Evolutionary conservation across 2,113 vertebrate species (phyloP), one percentile per base, ranked within the genome.

Genomic region (Chunga burmeisteri): DNA sequence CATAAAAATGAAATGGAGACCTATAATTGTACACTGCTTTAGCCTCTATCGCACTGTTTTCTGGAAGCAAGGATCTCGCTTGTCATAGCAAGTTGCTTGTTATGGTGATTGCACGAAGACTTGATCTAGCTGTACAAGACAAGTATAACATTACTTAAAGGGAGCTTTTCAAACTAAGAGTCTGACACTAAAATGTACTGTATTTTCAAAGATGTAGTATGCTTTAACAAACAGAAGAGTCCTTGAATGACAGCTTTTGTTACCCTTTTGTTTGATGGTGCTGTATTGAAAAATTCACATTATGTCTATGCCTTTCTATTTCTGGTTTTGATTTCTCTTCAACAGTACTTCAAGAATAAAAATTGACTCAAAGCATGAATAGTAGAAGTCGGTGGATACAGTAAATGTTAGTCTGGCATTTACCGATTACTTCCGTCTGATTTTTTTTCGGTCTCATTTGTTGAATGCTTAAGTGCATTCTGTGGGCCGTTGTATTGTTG

Each of bases 1-100:
- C 97, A 97, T 95, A 96, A 96, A 98, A 98, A 98, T 96, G 95
- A 98, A 98, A 97, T 93, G 94, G 96, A 98, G 95, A 97, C 96
- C 96, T 96, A 95, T 98, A 98, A 98, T 96, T 96, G 97, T 94
- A 87, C 95, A 86, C 85, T 95, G 91, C 96, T 97, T 96, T 97
- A 97, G 94, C 94, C 94, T 97, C 86, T 75, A 53, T 55, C 2
- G 15, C 91, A 74, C 82, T 97, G 94, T 98, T 97, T 95, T 97
- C 95, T 98, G 93, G 96, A 97, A 98, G 97, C 95, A 97, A 90
- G 88, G 75, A 94, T 93, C 95, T 96, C 56, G 1, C 95, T 97
- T 95, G 93, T 95, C 93, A 88, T 94, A 97, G 93, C 89, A 96
- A 97, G 95, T 93, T 90, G 88, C 88, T 96, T 94, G 95, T 97